phyloP scores from a whole-genome alignment of 2,113 vertebrate species.

The Rhea americana region DNA sequence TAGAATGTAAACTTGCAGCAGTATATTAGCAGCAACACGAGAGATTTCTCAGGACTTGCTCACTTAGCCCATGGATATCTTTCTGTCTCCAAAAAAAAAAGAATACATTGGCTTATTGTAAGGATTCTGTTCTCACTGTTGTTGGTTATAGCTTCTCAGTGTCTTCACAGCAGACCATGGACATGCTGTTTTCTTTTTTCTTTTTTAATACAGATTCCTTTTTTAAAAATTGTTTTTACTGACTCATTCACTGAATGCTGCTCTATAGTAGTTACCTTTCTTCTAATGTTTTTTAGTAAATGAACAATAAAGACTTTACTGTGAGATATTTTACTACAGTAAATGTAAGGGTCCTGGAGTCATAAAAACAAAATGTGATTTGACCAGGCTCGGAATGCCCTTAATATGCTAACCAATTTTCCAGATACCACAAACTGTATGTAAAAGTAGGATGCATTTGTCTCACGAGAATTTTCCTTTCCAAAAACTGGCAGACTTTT shows the following conservation, averaged over 20 bases:
- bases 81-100: background rate
- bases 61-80: fast-evolving
- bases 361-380: background rate
- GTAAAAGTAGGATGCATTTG: fast-evolving
- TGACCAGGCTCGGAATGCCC: too few species aligned
- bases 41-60: background rate
- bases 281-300: background rate
- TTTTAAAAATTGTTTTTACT: background rate
- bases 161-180: background rate
- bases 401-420: fast-evolving
- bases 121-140: background rate
- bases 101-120: fast-evolving
- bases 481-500: background rate
- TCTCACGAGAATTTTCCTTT: background rate
- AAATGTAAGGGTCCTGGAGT: background rate
- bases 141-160: background rate
- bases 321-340: background rate
- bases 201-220: background rate
- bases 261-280: background rate
- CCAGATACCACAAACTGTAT: too few species aligned
- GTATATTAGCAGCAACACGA: too few species aligned
- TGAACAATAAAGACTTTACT: background rate
- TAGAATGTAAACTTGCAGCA: background rate
- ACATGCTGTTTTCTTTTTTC: too few species aligned
- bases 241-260: fast-evolving